Conservation (phyloP, 2,888 invertebrate species). For the Brachypterus glaber region DNA sequence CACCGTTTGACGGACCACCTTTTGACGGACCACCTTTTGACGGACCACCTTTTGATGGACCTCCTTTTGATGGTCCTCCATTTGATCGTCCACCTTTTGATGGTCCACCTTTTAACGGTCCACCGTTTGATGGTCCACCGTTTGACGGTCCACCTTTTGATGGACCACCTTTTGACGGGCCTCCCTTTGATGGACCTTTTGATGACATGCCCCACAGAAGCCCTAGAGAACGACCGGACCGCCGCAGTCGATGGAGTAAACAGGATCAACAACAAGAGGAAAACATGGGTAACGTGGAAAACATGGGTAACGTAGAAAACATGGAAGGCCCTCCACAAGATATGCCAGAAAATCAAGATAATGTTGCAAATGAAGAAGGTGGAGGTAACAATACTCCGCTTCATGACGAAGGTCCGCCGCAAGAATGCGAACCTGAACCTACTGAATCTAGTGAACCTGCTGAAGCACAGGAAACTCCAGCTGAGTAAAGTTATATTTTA, state of each 20-base stretch:
- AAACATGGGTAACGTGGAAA: conserved; percentile 14
- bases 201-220: conserved; percentile 11
- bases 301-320: conserved; percentile 11
- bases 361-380: conserved; percentile 16
- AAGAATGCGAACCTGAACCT: neutral
- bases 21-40: conserved; percentile 16
- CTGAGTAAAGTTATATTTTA: no score
- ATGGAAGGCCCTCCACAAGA: conserved; percentile 7
- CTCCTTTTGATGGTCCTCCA: conserved; percentile 15
- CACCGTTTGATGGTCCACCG: conserved; percentile 16
- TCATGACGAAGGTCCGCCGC: conserved; percentile 13
- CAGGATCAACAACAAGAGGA: no score
- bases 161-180: conserved; percentile 12
- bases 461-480: conserved; percentile 7
- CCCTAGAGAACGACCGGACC: conserved; percentile 4
- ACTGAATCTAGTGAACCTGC: conserved; percentile 4
- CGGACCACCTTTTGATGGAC: conserved; percentile 21
- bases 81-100: conserved; percentile 17
- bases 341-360: conserved; percentile 17
- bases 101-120: conserved; percentile 18
- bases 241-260: conserved; percentile 9
- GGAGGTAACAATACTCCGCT: conserved; percentile 28
- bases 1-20: conserved; percentile 9
- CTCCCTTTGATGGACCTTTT: conserved; percentile 18
- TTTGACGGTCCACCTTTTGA: conserved; percentile 14